Base-by-base conservation (phyloP, 1,140 invertebrate species). In the Frieseomelitta varia region DNA sequence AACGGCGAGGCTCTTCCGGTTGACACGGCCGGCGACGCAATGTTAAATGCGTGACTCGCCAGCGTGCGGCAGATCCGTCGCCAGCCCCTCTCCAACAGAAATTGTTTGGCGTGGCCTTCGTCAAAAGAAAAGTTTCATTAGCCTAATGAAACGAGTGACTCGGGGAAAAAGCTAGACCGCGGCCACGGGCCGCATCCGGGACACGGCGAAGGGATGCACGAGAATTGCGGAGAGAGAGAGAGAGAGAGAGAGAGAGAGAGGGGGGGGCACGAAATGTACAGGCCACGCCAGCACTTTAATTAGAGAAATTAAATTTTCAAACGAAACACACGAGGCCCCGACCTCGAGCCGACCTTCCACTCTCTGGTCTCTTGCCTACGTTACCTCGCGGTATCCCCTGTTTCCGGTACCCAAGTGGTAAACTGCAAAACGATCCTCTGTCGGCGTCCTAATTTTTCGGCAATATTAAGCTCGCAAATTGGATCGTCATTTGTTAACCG, bases 301-400 rank as follows among this genome's bases (percentile, higher is more conserved):
- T 91, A 91, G 85, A 91, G 80, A 91, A 91, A 91, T 91, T 90
- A 91, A 91, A 91, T 91, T 91, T 89, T 87, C 88, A 91, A 91
- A 91, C 88, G 86, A 91, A 91, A 90, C 88, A 90, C 87, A 85
- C 67, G 67, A 58, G 30, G 58, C 77, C 79, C 30, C 77, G 63
- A 61, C 85, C 84, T 68, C 39, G 39, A 47, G 56, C 75, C 34
- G 21, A 24, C 68, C 24, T 15, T 4, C 24, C 58, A 4, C 1
- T 1, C 69, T 27, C 15, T 21, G 2, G 4, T n/a, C 71, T 61
- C 61, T 14, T 17, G 17, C 14, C 6, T n/a, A 17, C 30, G 21
- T 19, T 1, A 30, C 11, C 19, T 34, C 12, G 17, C n/a, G 24
- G 30, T 73, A 63, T 27, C 24, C 24, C 51, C 39, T 30, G n/a